Evolutionary conservation across 2,113 vertebrate species (phyloP).

Genomic region (Sebastes fasciatus): DNA sequence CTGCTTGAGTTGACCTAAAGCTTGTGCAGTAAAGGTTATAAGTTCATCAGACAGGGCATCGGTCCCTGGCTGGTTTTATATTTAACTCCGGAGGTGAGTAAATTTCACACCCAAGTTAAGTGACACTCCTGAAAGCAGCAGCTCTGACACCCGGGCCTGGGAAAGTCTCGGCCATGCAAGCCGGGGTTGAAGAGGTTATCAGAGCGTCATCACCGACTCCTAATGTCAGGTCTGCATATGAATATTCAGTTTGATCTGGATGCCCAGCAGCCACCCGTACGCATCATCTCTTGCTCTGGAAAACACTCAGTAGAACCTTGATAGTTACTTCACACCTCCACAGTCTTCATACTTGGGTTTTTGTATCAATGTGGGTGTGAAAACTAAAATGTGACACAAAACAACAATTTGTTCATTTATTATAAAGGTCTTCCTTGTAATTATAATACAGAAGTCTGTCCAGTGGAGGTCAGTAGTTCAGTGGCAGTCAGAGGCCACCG

Average conservation of each 20-base stretch:
- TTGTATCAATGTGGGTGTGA: background rate
- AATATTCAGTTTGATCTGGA: background rate
- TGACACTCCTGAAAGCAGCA: slow-evolving; percentile 46
- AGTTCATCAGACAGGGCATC: slow-evolving; percentile 48
- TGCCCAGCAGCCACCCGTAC: background rate
- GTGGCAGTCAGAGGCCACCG: slow-evolving; percentile 1
- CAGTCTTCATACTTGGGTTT: background rate
- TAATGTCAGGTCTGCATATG: background rate
- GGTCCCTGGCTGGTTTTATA: slow-evolving; percentile 29
- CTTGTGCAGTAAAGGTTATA: slow-evolving; percentile 13
- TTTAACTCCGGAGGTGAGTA: slow-evolving; percentile 56
- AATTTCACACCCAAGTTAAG: slow-evolving; percentile 65
- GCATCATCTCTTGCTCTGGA: background rate
- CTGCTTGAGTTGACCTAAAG: background rate
- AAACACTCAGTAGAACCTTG: background rate
- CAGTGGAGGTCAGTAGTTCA: slow-evolving; percentile 22
- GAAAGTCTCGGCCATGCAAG: slow-evolving; percentile 53
- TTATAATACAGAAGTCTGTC: background rate
- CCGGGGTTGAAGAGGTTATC: slow-evolving; percentile 46
- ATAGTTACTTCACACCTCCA: background rate
- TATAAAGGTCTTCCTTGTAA: background rate
- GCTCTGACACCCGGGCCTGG: slow-evolving; percentile 63
- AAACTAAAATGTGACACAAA: background rate
- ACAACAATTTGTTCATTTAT: background rate
- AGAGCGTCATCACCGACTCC: background rate